Evolutionary conservation across 2,888 invertebrate species (phyloP).

Genomic region (Argyra leucocephala): DNA sequence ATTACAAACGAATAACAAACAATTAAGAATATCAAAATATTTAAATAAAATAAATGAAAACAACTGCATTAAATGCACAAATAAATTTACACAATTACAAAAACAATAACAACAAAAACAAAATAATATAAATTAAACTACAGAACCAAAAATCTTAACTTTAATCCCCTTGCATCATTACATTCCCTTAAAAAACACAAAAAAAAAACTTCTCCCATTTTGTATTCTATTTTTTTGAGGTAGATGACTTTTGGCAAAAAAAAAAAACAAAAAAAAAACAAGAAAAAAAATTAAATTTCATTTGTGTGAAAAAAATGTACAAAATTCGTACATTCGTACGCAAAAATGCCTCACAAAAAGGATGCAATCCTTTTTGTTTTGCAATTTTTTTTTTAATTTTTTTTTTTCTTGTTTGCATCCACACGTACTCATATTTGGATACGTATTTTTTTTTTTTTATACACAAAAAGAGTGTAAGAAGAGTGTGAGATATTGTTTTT

Average conservation of each 20-base stretch:
- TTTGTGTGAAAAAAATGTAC: background rate
- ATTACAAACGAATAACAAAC: background rate
- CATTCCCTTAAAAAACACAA: background rate
- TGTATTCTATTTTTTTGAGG: background rate
- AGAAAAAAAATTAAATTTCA: background rate
- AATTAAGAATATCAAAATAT: background rate
- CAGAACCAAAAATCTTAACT: background rate
- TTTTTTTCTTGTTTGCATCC: background rate
- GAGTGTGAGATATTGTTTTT: background rate
- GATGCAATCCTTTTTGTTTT: background rate
- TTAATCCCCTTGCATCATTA: background rate
- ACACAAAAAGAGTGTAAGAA: background rate
- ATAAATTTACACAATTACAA: background rate
- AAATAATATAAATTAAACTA: too few relatives aligned
- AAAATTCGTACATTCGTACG: background rate
- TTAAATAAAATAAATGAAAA: background rate
- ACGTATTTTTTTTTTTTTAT: too few relatives aligned
- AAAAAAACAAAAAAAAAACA: background rate
- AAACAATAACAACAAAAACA: background rate
- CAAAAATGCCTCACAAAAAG: background rate
- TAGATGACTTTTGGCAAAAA: slow-evolving; percentile 11
- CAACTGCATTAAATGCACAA: background rate
- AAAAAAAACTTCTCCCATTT: background rate
- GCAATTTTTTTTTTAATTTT: too few relatives aligned
- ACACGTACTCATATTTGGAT: too few relatives aligned